These are phyloP conservation scores for Acanthococcus lagerstroemiae DNA, from an alignment of 2,888 invertebrate species.

Conservation along the genomic window DNA sequence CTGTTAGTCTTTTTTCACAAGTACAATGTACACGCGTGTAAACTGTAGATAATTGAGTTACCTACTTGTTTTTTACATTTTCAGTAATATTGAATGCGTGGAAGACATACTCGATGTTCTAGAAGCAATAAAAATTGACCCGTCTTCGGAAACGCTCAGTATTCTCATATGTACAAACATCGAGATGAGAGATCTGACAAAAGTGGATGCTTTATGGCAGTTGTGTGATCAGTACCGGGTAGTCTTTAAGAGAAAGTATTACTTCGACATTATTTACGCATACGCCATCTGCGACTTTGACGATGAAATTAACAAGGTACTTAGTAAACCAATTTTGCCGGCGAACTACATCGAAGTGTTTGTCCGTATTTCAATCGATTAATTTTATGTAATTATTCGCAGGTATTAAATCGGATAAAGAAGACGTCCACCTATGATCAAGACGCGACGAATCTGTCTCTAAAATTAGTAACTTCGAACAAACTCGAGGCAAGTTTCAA, in stretches of 20 bases:
- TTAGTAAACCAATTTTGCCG: no score
- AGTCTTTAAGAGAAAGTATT: slow-evolving; percentile 58
- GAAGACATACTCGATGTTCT: slow-evolving; percentile 66
- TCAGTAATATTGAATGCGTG: slow-evolving; percentile 71
- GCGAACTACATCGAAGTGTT: no score
- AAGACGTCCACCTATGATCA: slow-evolving; percentile 61
- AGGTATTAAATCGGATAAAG: slow-evolving; percentile 51
- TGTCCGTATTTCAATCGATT: no score
- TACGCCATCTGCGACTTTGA: slow-evolving; percentile 56
- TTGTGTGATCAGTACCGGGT: slow-evolving; percentile 57
- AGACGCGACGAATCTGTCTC: slow-evolving; percentile 60
- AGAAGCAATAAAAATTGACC: slow-evolving; percentile 64
- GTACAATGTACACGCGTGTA: no score
- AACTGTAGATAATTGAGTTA: no score
- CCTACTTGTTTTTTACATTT: no score
- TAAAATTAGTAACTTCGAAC: slow-evolving; percentile 60
- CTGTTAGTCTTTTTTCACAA: no score
- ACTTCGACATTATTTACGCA: slow-evolving; percentile 60
- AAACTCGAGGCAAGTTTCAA: slow-evolving; percentile 55
- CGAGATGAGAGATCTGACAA: slow-evolving; percentile 61
- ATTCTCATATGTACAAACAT: slow-evolving; percentile 67
- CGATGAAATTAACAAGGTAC: slow-evolving; percentile 51
- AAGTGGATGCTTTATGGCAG: slow-evolving; percentile 48
- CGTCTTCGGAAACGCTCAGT: slow-evolving; percentile 65
- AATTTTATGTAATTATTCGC: slow-evolving; percentile 3